Base-by-base conservation (phyloP, 2,797 vertebrate genomes). In the Thaleichthys pacificus region DNA sequence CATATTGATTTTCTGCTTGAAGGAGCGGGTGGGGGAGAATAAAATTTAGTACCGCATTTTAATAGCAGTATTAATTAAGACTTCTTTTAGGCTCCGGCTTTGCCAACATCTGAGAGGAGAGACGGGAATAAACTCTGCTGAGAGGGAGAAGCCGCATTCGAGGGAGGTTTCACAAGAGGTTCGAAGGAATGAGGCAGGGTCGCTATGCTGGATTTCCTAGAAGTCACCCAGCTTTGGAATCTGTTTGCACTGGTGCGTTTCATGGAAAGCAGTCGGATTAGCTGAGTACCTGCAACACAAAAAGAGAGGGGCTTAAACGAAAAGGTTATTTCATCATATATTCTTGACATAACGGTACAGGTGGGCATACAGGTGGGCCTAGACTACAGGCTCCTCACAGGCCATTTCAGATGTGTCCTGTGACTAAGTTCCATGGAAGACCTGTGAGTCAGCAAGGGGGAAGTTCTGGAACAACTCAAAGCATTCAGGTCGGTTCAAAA, bases 281-380 rank as follows among this genome's bases (percentile, higher is more conserved):
- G 71, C 68, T 80, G 83, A 84, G 67, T 84, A 69, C 88, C 90
- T 83, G 17, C 66, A 72, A 73, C 30, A 80, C 38, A 67, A 58
- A 65, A 65, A 65, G 30, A 21, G 60, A n/a, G 38, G 9, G 7
- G 66, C 42, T 17, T 42, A n/a, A 56, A 56, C 8, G n/a, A 19
- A n/a, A n/a, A n/a, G 9, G 51, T 17, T 5, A 56, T n/a, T n/a
- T 8, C 0, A 32, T 32, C 61, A 3, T 3, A 64, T 19, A 9
- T 17, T 64, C 21, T 61, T 14, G 12, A 56, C 17, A n/a, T 56
- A n/a, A 56, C 51, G 5, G 51, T 56, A 56, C 19, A 17, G 51
- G 58, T 12, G 22, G 42, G 2, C 56, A 30, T 56, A 56, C 51
- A 17, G 51, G 58, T 24, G 22, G 2, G 19, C 56, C 56, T 22